phyloP scores from a whole-genome alignment of 2,113 vertebrate genomes.

The Alectura lathami region DNA sequence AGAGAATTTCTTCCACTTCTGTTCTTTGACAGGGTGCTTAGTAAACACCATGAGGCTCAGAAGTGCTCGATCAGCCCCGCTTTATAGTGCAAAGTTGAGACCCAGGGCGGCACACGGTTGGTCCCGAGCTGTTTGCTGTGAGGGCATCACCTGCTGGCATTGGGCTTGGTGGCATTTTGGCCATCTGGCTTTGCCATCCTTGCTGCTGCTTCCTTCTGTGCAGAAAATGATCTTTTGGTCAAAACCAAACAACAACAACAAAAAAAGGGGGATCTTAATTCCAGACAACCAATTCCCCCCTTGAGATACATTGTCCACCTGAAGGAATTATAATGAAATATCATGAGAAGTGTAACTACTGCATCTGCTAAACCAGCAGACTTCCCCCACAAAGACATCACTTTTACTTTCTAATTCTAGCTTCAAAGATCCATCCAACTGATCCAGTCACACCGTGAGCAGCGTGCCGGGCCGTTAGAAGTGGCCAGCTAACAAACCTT shows the following conservation, averaged over 20 bases:
- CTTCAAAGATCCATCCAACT: not conserved
- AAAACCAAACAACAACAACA: not conserved
- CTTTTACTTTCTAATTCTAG: not conserved
- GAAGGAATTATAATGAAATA: not conserved
- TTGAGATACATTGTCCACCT: not conserved
- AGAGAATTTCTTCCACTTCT: not conserved
- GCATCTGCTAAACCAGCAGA: not conserved
- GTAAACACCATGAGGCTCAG: rapidly evolving
- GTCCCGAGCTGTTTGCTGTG: not conserved
- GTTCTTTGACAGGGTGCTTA: not conserved
- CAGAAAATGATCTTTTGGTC: rapidly evolving
- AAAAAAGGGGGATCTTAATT: not conserved
- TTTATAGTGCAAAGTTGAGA: not conserved
- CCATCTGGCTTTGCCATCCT: not conserved
- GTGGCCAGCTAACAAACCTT: not conserved
- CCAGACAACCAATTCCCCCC: not conserved
- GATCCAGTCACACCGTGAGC: not conserved
- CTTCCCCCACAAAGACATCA: not conserved
- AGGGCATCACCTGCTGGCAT: not conserved
- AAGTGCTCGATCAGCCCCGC: not conserved
- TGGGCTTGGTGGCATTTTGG: not conserved
- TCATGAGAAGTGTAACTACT: not conserved
- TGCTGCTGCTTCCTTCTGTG: not conserved
- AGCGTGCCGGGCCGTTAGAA: not conserved
- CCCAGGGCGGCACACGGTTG: not conserved